Percentiles rank a stretch among this genome's conserved stretches.
Conservation (phyloP, 2,888 invertebrate species). For the Brenthis ino region DNA sequence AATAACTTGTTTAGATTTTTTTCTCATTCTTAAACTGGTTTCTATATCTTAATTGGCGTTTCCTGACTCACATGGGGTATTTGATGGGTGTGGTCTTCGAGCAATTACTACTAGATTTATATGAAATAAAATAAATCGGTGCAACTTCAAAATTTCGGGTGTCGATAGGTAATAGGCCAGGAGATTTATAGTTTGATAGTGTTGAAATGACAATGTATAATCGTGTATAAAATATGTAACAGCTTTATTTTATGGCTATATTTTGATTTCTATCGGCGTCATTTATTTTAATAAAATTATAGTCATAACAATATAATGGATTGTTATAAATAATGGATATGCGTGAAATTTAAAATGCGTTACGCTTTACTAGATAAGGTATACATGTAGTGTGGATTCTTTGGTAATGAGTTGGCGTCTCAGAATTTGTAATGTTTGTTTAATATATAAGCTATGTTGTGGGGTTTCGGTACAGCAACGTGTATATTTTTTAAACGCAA, state of each 20-base stretch:
- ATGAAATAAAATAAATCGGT: constrained; percentile 44
- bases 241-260: constrained; percentile 42
- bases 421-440: constrained; percentile 44
- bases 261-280: constrained; percentile 19
- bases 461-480: constrained; percentile 10
- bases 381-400: constrained; percentile 44
- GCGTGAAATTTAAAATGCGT: constrained; percentile 18
- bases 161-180: constrained; percentile 39
- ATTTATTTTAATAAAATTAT: constrained; percentile 38
- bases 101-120: constrained; percentile 54
- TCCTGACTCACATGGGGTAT: constrained; percentile 51
- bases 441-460: constrained; percentile 28
- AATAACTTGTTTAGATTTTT: constrained; percentile 40
- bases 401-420: constrained; percentile 46
- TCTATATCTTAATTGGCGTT: constrained; percentile 55
- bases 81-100: constrained; percentile 56
- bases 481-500: constrained; percentile 15
- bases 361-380: constrained; percentile 45
- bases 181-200: constrained; percentile 43
- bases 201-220: constrained; percentile 43
- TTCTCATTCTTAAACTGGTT: constrained; percentile 47
- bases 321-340: background rate
- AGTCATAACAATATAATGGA: constrained; percentile 14
- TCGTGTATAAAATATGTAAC: constrained; percentile 43
- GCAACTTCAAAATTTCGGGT: constrained; percentile 39